Evolutionary conservation across 2,888 invertebrate species (phyloP).

Genomic region (Sminthurinus aureus): DNA sequence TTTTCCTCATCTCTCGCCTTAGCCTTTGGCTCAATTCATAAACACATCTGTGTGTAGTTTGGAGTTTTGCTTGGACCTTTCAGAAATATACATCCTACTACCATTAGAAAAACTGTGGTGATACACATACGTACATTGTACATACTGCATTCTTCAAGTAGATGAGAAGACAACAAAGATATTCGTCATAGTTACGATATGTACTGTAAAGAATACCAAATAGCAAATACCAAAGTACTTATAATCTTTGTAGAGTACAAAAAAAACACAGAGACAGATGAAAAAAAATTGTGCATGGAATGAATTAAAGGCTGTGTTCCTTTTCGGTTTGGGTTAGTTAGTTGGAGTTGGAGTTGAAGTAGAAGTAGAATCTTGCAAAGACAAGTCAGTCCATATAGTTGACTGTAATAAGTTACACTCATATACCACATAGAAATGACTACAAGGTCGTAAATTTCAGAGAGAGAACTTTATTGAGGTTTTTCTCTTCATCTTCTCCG

Average conservation of each 20-base stretch:
- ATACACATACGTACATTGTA: too few relatives aligned
- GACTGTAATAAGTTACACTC: constrained; percentile 36
- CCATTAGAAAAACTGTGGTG: too few relatives aligned
- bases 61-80: background rate
- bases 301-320: background rate
- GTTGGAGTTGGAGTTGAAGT: constrained; percentile 15
- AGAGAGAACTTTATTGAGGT: constrained; percentile 47
- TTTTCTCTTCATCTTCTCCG: constrained; percentile 40
- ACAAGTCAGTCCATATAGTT: constrained; percentile 29
- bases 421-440: constrained; percentile 43
- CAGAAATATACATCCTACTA: background rate
- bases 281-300: background rate
- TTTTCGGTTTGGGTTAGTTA: constrained; percentile 15
- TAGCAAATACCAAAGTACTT: too few relatives aligned
- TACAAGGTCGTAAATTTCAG: constrained; percentile 46
- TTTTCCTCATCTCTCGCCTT: constrained; percentile 9
- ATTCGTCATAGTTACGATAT: background rate
- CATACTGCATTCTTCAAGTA: background rate
- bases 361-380: background rate
- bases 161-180: background rate
- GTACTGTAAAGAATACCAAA: background rate
- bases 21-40: constrained; percentile 3
- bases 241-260: background rate
- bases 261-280: background rate
- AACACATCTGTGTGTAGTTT: background rate